Base-by-base conservation (phyloP, 2,888 invertebrate genomes). In the Rotaria macrura region DNA sequence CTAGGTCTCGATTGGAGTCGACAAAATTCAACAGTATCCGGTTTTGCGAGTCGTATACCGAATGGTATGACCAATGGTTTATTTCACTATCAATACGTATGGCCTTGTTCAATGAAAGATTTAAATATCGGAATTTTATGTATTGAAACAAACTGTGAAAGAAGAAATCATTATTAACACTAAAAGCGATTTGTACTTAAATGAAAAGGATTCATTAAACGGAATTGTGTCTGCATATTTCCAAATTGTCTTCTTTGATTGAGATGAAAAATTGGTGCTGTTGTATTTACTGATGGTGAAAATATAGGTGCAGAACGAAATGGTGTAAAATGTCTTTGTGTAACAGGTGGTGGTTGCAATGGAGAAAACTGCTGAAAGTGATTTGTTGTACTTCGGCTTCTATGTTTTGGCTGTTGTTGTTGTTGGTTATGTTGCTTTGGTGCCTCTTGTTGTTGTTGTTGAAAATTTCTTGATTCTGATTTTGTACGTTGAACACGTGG, bases 1-100 rank as follows among this genome's bases (percentile, higher is more conserved):
- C 20, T 65, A 65, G 65, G 65, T 34, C 43, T 79, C n/a, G 79
- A 79, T 40, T 79, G 79, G 79, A 79, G 79, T 43, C 79, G 79
- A 20, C 79, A 43, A 79, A 43, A 79, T n/a, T 4, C 40, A 43
- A 40, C n/a, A 12, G 1, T 43, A 79, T 79, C 40, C 4, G 79
- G 79, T n/a, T 25, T 79, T n/a, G 79, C 43, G 12, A 79, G 79
- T 79, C 40, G 40, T 43, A 9, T 79, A 3, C 25, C 40, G 1
- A 14, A 43, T n/a, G 25, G 12, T 79, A 43, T n/a, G 0, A n/a
- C n/a, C n/a, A 43, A n/a, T 12, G n/a, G 79, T 43, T 79, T 79
- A 79, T 79, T 79, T 79, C 43, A 79, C 14, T 4, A 79, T 25
- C 43, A 79, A 43, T 79, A 43, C 12, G 7, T 43, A 43, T 79